Percentiles rank a stretch among this genome's conserved stretches.
phyloP scores from a whole-genome alignment of 1,140 invertebrate species.

The Temnothorax nylanderi region DNA sequence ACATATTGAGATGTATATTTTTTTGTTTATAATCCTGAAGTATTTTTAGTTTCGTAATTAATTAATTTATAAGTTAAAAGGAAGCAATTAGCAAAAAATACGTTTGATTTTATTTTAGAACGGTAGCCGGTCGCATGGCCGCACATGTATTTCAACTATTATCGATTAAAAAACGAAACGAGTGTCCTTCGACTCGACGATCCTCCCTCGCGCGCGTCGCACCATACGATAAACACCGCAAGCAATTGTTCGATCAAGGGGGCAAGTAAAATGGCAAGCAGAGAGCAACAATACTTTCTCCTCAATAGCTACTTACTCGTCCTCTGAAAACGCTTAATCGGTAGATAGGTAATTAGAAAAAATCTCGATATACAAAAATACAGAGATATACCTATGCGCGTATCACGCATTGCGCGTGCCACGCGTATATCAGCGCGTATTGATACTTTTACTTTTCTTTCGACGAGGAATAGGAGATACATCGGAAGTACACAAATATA shows the following conservation, averaged over 20 bases:
- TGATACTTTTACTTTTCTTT: constrained; percentile 33
- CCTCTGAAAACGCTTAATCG: constrained; percentile 76
- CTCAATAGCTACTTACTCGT: constrained; percentile 78
- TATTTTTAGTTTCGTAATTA: background rate
- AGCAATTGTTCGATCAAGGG: constrained; percentile 68
- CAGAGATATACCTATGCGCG: constrained; percentile 73
- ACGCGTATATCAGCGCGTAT: constrained; percentile 10
- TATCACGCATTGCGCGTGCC: constrained; percentile 11
- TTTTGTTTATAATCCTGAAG: background rate
- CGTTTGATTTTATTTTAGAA: background rate
- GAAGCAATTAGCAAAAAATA: background rate
- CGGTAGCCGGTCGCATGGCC: background rate
- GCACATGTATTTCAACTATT: background rate
- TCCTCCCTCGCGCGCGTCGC: constrained; percentile 35
- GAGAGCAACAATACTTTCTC: constrained; percentile 72
- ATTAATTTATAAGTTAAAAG: background rate
- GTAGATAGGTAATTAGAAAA: constrained; percentile 81
- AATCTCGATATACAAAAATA: constrained; percentile 85
- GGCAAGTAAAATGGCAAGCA: constrained; percentile 80
- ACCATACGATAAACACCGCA: constrained; percentile 54
- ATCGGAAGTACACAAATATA: constrained; percentile 28
- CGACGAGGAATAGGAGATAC: constrained; percentile 51
- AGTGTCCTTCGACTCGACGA: constrained; percentile 49
- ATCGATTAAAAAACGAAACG: constrained; percentile 11
- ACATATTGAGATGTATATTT: background rate